Conservation (phyloP, 2,113 vertebrate species). For the Cettia cetti region DNA sequence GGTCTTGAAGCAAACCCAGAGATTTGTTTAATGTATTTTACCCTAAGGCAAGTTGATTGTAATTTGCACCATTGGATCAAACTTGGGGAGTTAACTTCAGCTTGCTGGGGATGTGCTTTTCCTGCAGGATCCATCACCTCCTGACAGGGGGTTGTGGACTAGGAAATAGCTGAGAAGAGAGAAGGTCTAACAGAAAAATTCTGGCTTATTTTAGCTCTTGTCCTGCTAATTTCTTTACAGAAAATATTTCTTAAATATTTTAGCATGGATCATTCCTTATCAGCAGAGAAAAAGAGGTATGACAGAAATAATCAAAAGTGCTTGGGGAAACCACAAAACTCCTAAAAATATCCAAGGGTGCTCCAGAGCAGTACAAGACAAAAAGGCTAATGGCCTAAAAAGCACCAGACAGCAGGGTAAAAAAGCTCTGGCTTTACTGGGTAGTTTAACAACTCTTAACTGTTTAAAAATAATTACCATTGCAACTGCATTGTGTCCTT, state of each 20-base stretch:
- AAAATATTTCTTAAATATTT: neutral
- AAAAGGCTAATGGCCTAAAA: neutral
- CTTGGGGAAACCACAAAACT: neutral
- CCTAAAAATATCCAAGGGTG: neutral
- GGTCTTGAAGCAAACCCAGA: neutral
- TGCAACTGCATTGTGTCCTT: neutral
- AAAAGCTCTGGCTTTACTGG: neutral
- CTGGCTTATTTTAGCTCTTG: neutral
- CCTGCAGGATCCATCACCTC: neutral
- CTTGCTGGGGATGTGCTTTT: neutral
- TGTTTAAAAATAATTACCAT: neutral
- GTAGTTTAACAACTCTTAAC: neutral
- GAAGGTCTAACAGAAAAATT: neutral
- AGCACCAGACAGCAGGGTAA: neutral
- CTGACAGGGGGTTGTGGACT: neutral
- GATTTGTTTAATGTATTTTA: slow-evolving; percentile 17
- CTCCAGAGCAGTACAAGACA: neutral
- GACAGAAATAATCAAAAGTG: neutral
- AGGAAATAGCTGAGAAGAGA: neutral
- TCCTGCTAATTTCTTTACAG: neutral
- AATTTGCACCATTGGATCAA: neutral
- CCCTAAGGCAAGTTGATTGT: neutral
- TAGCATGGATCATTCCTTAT: neutral
- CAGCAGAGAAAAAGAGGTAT: neutral
- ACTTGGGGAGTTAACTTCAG: neutral